Evolutionary conservation across 2,797 vertebrate genomes (phyloP).

Genomic region (Cetoscarus ocellatus): DNA sequence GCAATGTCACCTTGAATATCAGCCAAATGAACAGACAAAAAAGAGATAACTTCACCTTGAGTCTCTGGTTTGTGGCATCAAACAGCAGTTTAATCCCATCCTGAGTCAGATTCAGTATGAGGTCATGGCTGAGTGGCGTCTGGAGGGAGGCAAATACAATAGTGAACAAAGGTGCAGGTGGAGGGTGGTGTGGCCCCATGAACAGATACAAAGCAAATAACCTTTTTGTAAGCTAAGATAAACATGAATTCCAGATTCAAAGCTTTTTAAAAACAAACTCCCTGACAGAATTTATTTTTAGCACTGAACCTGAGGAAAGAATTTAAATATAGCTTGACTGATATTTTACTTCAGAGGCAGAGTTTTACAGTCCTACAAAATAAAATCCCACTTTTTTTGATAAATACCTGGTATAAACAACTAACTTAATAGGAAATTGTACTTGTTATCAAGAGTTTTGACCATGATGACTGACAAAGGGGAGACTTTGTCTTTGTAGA

Average conservation of each 20-base stretch:
- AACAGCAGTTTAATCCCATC: conserved; percentile 99
- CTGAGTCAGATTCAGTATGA: conserved; percentile 99
- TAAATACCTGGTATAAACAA: background rate
- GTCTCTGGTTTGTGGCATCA: conserved; percentile 99
- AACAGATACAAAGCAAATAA: conserved; percentile 9
- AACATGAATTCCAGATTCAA: background rate
- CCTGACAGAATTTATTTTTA: background rate
- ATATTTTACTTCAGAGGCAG: background rate
- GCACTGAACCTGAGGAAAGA: background rate
- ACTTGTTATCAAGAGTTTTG: no score
- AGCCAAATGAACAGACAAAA: background rate
- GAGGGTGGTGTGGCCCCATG: background rate
- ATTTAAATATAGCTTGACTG: background rate
- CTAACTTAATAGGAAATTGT: no score
- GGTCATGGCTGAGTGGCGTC: conserved; percentile 98
- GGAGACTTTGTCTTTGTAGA: no score
- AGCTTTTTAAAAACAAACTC: background rate
- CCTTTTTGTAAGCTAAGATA: background rate
- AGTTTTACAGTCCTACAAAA: background rate
- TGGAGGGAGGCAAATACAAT: conserved; percentile 74
- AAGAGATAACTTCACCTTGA: conserved; percentile 88
- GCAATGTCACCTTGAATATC: background rate
- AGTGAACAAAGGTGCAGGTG: background rate
- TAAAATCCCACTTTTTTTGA: background rate
- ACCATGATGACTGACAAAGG: no score